phyloP scores from a whole-genome alignment of 1,140 invertebrate genomes.

The Aphidius ervi region DNA sequence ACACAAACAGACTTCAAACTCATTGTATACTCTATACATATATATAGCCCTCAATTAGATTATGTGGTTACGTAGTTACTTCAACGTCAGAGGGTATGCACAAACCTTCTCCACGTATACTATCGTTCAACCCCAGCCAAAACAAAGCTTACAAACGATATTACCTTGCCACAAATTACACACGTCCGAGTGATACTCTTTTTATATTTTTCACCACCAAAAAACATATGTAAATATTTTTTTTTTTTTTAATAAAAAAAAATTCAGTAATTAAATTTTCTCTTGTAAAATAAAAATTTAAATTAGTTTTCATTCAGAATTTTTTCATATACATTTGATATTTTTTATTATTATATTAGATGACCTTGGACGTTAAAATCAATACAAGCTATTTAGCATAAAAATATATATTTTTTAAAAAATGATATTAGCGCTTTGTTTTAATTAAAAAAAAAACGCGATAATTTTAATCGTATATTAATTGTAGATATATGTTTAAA shows the following conservation, averaged over 20 bases:
- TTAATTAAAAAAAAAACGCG: too few species aligned
- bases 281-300: neutral
- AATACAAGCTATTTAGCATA: neutral
- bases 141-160: slow-evolving; percentile 28
- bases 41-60: slow-evolving; percentile 23
- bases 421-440: too few species aligned
- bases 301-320: neutral
- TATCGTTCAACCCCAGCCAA: slow-evolving; percentile 16
- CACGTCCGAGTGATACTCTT: slow-evolving; percentile 21
- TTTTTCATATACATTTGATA: neutral
- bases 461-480: too few species aligned
- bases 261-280: neutral
- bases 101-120: slow-evolving; percentile 12
- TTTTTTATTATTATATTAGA: neutral
- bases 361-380: neutral
- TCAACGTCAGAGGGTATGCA: slow-evolving; percentile 14
- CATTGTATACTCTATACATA: too few species aligned
- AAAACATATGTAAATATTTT: neutral
- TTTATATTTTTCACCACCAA: neutral
- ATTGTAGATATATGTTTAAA: too few species aligned
- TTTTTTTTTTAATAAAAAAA: neutral
- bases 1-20: slow-evolving; percentile 10
- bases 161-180: slow-evolving; percentile 31
- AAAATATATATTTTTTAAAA: too few species aligned
- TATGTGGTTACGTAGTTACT: slow-evolving; percentile 28